These are phyloP conservation scores for Rhinoraja longicauda DNA, from an alignment of 2,797 vertebrate species.

Conservation along the genomic window DNA sequence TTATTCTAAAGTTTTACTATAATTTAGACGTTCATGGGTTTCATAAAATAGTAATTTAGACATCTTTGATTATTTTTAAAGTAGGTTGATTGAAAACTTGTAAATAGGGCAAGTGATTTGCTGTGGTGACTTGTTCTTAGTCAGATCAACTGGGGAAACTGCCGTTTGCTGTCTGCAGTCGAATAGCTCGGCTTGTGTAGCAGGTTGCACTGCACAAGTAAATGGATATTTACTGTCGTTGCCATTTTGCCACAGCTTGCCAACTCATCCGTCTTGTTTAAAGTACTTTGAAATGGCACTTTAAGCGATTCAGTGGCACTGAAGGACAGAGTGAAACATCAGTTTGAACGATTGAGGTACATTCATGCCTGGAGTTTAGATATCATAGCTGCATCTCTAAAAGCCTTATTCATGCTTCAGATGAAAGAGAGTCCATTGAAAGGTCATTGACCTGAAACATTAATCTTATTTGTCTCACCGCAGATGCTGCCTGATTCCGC, in stretches of 20 bases:
- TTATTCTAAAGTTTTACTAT: not conserved
- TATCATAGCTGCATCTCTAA: not conserved
- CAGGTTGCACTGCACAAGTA: not conserved
- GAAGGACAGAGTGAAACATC: not conserved
- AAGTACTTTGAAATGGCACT: not conserved
- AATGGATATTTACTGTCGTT: not conserved
- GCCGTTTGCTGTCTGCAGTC: not conserved
- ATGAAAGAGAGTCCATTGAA: too few species aligned
- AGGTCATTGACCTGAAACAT: too few species aligned
- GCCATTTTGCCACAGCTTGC: not conserved
- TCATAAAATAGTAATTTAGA: not conserved
- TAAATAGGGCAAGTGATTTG: not conserved
- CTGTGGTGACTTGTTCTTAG: not conserved
- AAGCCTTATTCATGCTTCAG: not conserved
- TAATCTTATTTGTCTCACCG: too few species aligned
- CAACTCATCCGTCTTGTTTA: not conserved
- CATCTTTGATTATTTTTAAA: slow-evolving; percentile 24
- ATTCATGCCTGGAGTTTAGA: not conserved
- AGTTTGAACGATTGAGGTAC: slow-evolving; percentile 15
- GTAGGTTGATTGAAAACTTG: not conserved
- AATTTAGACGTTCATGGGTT: not conserved
- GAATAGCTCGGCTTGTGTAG: not conserved
- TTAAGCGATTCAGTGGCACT: not conserved
- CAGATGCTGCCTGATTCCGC: too few species aligned
- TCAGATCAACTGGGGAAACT: not conserved